A percentile compares a stretch with the other conserved stretches of the same genome.
Evolutionary conservation across 2,888 invertebrate species (phyloP).

Genomic region (Drosophila algonquin): DNA sequence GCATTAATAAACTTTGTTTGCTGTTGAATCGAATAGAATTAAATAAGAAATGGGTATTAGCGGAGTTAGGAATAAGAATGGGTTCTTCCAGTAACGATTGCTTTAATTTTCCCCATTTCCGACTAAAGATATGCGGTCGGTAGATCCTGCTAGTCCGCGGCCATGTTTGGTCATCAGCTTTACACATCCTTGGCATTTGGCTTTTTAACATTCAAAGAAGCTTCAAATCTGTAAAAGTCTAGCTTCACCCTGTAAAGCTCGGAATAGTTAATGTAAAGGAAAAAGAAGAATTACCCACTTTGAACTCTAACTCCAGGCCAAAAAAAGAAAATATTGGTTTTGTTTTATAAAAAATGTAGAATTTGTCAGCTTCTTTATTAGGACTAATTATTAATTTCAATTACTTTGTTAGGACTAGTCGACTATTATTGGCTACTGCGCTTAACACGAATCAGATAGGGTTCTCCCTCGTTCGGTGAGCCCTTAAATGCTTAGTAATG

Average conservation of each 20-base stretch:
- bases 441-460: conserved; percentile 62
- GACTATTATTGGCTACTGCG: conserved; percentile 43
- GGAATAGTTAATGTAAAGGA: too few relatives aligned
- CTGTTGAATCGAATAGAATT: not conserved
- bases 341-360: conserved; percentile 73
- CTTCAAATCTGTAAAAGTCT: too few relatives aligned
- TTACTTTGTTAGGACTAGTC: conserved; percentile 57
- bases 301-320: not conserved
- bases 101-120: not conserved
- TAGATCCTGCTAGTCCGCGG: too few relatives aligned
- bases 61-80: not conserved
- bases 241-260: too few relatives aligned
- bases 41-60: not conserved
- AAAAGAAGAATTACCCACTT: not conserved
- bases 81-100: not conserved
- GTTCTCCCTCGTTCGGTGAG: conserved; percentile 33
- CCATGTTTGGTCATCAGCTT: too few relatives aligned
- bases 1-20: conserved; percentile 47
- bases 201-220: too few relatives aligned
- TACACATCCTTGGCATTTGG: too few relatives aligned
- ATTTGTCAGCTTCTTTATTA: conserved; percentile 67
- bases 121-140: too few relatives aligned
- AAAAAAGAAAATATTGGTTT: not conserved
- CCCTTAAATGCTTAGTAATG: conserved; percentile 53
- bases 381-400: conserved; percentile 49